Conservation (phyloP, 2,113 vertebrate species). For the Salvator merianae region DNA sequence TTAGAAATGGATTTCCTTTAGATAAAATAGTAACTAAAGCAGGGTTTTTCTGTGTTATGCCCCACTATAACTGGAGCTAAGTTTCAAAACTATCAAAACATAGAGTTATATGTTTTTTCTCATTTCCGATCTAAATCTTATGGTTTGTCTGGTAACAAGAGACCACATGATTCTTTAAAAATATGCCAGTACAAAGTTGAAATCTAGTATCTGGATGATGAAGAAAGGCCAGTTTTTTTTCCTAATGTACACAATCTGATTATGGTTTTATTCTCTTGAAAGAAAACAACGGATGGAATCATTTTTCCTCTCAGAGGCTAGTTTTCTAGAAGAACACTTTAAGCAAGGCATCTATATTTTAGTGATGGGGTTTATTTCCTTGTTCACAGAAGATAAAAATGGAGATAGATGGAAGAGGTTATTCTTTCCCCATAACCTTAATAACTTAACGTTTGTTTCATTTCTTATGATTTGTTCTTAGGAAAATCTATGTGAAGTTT, state of each 20-base stretch:
- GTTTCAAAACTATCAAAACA: not conserved
- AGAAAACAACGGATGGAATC: not conserved
- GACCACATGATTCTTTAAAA: not conserved
- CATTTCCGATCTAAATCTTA: not conserved
- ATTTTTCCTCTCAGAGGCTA: not conserved
- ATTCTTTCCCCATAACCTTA: not conserved
- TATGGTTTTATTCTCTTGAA: not conserved
- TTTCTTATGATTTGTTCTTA: not conserved
- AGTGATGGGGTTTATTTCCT: not conserved
- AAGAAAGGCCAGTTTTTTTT: not conserved
- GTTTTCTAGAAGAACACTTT: not conserved
- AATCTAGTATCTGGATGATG: not conserved
- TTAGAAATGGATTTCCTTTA: constrained; percentile 20
- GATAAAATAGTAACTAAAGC: constrained; percentile 8
- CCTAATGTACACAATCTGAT: not conserved
- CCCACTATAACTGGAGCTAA: not conserved
- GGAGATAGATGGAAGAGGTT: not conserved
- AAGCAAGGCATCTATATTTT: not conserved
- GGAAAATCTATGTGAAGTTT: not conserved
- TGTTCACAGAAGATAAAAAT: not conserved
- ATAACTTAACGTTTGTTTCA: constrained; percentile 1
- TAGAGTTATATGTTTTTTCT: not conserved
- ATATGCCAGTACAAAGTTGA: not conserved
- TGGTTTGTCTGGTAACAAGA: not conserved
- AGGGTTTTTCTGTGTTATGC: not conserved